Evolutionary conservation across 2,113 vertebrate genomes (phyloP).

Genomic region (Syngnathus scovelli): DNA sequence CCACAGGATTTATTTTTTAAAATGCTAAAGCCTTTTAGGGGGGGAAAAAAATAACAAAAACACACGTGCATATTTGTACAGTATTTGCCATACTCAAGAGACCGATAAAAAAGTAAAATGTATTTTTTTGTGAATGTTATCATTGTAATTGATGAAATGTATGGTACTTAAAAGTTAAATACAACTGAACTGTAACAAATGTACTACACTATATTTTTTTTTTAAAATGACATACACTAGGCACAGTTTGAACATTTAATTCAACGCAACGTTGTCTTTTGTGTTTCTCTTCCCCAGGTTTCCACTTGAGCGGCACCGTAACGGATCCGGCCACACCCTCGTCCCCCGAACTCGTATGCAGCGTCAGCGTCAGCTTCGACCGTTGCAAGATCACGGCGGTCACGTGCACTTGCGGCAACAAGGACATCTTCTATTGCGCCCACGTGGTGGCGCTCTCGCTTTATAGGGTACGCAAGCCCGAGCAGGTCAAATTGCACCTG

Average conservation of each 20-base stretch:
- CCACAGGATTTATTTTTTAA: not conserved
- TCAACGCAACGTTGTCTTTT: not conserved
- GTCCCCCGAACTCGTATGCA: slow-evolving; percentile 92
- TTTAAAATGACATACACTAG: too few species aligned
- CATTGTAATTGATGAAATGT: too few species aligned
- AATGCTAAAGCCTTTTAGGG: not conserved
- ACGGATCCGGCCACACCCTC: slow-evolving; percentile 91
- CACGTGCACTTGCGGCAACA: slow-evolving; percentile 98
- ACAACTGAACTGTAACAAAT: not conserved
- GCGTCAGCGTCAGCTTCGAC: slow-evolving; percentile 98
- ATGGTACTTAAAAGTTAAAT: too few species aligned
- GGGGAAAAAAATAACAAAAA: not conserved
- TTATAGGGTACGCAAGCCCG: slow-evolving; percentile 95
- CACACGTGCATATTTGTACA: too few species aligned
- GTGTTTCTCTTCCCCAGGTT: slow-evolving; percentile 70
- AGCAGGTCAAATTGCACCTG: slow-evolving; percentile 98
- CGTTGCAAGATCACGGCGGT: slow-evolving; percentile 99
- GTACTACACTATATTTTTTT: not conserved
- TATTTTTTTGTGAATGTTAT: too few species aligned
- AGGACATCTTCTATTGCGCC: slow-evolving; percentile 99
- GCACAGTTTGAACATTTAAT: not conserved
- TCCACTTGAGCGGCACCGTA: slow-evolving; percentile 95
- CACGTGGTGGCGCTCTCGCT: slow-evolving; percentile 96
- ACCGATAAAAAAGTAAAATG: too few species aligned
- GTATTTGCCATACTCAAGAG: not conserved